phyloP scores from a whole-genome alignment of 30 jellyfish, hydroid and myxozoan species.

The Catostylus mosaicus region DNA sequence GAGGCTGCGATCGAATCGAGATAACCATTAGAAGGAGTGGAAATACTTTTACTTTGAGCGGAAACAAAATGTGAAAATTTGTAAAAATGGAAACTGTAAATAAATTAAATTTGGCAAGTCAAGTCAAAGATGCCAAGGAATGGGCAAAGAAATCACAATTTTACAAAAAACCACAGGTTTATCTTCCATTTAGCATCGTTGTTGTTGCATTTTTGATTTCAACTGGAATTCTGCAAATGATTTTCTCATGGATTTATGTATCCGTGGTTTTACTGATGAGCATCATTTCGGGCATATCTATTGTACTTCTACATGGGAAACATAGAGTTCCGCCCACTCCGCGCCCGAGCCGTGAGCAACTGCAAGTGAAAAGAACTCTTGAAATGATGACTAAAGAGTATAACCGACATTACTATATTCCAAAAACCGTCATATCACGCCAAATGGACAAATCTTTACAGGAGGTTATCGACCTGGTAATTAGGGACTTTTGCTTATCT shows the following conservation, averaged over 20 bases:
- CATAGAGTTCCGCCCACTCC: conserved; percentile 97
- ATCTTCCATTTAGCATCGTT: conserved; percentile 34
- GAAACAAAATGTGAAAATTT: too few species aligned
- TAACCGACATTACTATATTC: conserved; percentile 85
- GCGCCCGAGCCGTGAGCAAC: conserved; percentile 76
- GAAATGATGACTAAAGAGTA: conserved; percentile 76
- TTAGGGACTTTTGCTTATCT: conserved; percentile 91
- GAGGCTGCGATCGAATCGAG: background rate
- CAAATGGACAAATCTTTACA: conserved; percentile 90
- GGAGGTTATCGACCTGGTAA: conserved; percentile 83
- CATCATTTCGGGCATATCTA: conserved; percentile 83
- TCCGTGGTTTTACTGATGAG: conserved; percentile 66
- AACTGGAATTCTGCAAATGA: conserved; percentile 71
- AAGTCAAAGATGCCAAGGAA: background rate
- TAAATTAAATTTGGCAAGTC: background rate
- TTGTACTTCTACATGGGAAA: conserved; percentile 89
- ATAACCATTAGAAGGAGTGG: background rate
- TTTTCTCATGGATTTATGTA: conserved; percentile 70
- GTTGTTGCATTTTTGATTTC: conserved; percentile 37
- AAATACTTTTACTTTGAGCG: too few species aligned
- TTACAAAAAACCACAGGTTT: conserved; percentile 45
- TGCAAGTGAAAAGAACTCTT: conserved; percentile 60
- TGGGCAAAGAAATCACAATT: background rate
- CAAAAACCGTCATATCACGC: conserved; percentile 77
- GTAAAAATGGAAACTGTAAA: background rate